Evolutionary conservation across 2,888 invertebrate species (phyloP).

Genomic region (Phalera bucephala): DNA sequence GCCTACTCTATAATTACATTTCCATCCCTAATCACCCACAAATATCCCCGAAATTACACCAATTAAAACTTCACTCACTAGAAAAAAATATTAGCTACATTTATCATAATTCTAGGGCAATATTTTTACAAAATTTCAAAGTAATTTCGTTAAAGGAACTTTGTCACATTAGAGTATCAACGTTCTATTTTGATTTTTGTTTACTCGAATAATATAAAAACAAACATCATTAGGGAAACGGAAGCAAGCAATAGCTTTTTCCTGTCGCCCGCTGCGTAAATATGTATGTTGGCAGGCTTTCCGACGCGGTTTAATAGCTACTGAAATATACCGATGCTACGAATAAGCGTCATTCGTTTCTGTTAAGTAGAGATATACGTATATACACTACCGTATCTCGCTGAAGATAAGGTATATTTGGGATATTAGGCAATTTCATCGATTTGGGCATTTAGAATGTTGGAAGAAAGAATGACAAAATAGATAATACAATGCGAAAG

Average conservation of each 20-base stretch:
- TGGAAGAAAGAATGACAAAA: too few relatives aligned
- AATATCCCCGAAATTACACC: background rate
- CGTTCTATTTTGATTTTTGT: constrained; percentile 10
- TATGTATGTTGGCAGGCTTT: constrained; percentile 28
- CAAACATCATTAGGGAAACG: constrained; percentile 45
- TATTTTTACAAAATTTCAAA: background rate
- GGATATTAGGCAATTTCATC: too few relatives aligned
- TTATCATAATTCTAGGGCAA: background rate
- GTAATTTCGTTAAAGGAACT: background rate
- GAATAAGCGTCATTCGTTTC: too few relatives aligned
- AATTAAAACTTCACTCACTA: background rate
- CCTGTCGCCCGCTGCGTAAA: constrained; percentile 33
- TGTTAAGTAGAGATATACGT: too few relatives aligned
- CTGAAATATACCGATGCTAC: too few relatives aligned
- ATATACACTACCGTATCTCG: too few relatives aligned
- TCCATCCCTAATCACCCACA: too few relatives aligned
- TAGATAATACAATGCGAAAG: too few relatives aligned
- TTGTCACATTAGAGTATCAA: background rate
- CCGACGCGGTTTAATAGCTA: too few relatives aligned
- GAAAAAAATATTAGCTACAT: background rate
- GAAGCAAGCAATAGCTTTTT: constrained; percentile 41
- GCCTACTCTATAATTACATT: too few relatives aligned
- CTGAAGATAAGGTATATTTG: too few relatives aligned
- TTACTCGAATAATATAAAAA: constrained; percentile 34
- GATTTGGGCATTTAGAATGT: too few relatives aligned